These are phyloP conservation scores for Ophion ellenae DNA, from an alignment of 2,888 invertebrate genomes.

Conservation along the genomic window DNA sequence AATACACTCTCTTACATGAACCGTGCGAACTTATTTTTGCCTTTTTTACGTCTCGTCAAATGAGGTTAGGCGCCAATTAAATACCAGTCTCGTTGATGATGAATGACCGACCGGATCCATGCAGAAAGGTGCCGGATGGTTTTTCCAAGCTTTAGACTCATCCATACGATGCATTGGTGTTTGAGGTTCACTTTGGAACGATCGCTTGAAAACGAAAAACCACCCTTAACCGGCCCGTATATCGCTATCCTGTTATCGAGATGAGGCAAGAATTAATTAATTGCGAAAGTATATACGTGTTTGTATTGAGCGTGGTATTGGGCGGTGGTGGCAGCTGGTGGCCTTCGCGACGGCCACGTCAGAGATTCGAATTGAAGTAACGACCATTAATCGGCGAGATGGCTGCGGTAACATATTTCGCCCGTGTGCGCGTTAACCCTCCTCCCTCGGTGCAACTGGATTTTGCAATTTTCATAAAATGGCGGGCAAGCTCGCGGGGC, in stretches of 20 bases:
- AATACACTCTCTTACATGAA: conserved; percentile 1
- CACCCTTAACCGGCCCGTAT: neutral
- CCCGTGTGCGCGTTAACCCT: conserved; percentile 50
- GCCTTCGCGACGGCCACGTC: conserved; percentile 25
- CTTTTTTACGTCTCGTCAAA: neutral
- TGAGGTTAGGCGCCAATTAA: neutral
- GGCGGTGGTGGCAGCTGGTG: conserved; percentile 25
- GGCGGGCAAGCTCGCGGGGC: conserved; percentile 68
- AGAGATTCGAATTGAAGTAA: conserved; percentile 76
- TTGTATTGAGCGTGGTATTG: neutral
- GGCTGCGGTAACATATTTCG: conserved; percentile 74
- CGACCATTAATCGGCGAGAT: conserved; percentile 76
- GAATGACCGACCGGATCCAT: neutral
- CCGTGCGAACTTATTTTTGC: neutral
- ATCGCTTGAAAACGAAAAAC: neutral
- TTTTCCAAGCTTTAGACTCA: neutral
- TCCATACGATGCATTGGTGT: neutral
- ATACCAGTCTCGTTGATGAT: neutral
- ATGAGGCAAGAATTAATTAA: neutral
- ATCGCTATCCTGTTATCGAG: too few species aligned
- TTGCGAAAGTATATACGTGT: neutral
- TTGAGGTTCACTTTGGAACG: neutral
- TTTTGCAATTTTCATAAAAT: conserved; percentile 81
- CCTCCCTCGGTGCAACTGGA: conserved; percentile 67
- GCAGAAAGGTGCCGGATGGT: neutral